Conservation (phyloP, 2,113 vertebrate genomes). For the Eonycteris spelaea region DNA sequence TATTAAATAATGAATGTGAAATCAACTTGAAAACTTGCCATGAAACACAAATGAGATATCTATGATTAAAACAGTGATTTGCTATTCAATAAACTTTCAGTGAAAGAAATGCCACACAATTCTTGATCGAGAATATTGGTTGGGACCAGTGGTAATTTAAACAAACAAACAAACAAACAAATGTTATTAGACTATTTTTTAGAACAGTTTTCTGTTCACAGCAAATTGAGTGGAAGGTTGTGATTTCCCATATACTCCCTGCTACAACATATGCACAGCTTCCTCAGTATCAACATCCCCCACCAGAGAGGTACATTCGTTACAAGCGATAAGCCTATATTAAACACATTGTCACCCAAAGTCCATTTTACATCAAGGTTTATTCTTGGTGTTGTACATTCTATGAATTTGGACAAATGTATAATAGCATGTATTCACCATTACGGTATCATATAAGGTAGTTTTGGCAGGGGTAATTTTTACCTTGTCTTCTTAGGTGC, state of each 20-base stretch:
- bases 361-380: neutral
- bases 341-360: neutral
- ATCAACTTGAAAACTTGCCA: neutral
- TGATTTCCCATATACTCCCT: neutral
- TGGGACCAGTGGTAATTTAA: neutral
- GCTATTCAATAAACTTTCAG: neutral
- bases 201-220: neutral
- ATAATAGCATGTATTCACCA: neutral
- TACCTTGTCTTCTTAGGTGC: slow-evolving; percentile 10
- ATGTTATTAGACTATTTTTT: neutral
- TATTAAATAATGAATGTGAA: neutral
- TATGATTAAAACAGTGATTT: neutral
- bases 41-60: neutral
- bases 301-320: neutral
- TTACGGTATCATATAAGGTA: neutral
- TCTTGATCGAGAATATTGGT: neutral
- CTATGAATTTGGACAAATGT: neutral
- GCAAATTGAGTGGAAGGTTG: too few relatives aligned
- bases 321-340: neutral
- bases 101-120: neutral
- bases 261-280: neutral
- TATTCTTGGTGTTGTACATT: neutral
- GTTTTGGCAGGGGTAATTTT: neutral
- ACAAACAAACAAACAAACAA: neutral
- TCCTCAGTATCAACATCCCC: too few relatives aligned